A percentile compares a stretch with the other conserved stretches of the same genome.
Evolutionary conservation across 2,113 vertebrate species (phyloP).

Genomic region (Mus musculus): DNA sequence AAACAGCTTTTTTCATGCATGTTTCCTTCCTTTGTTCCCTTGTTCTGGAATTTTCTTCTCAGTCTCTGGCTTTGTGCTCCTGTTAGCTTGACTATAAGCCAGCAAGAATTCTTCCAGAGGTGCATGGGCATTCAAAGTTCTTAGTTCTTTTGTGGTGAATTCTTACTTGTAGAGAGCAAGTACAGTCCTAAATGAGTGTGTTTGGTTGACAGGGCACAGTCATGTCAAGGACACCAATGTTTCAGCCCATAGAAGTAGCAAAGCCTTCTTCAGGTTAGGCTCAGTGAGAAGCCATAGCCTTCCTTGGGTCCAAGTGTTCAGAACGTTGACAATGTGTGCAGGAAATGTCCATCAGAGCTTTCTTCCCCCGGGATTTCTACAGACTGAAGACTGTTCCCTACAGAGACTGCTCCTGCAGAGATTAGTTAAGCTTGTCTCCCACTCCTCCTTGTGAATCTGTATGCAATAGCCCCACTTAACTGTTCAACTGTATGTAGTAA

Average conservation of each 20-base stretch:
- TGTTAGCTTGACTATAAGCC: not conserved
- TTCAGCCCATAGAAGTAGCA: not conserved
- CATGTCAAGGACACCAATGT: not conserved
- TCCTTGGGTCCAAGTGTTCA: not conserved
- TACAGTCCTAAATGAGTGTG: not conserved
- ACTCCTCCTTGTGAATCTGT: not conserved
- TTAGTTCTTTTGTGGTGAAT: not conserved
- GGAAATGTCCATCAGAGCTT: not conserved
- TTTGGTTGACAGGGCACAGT: not conserved
- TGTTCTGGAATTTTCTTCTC: not conserved
- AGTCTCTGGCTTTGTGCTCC: not conserved
- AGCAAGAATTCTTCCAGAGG: not conserved
- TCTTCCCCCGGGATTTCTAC: not conserved
- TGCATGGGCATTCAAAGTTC: not conserved
- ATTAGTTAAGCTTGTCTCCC: not conserved
- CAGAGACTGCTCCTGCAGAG: not conserved
- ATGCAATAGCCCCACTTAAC: not conserved
- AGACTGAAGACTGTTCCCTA: too few relatives aligned
- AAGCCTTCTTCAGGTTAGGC: not conserved
- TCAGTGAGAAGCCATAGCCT: not conserved
- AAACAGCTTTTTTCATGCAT: not conserved
- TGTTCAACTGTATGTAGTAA: not conserved
- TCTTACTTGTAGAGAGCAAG: not conserved
- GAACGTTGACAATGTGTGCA: not conserved
- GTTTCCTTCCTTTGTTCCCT: not conserved